Evolutionary conservation across 2,113 vertebrate species (phyloP).

Genomic region (Ptilonorhynchus violaceus): DNA sequence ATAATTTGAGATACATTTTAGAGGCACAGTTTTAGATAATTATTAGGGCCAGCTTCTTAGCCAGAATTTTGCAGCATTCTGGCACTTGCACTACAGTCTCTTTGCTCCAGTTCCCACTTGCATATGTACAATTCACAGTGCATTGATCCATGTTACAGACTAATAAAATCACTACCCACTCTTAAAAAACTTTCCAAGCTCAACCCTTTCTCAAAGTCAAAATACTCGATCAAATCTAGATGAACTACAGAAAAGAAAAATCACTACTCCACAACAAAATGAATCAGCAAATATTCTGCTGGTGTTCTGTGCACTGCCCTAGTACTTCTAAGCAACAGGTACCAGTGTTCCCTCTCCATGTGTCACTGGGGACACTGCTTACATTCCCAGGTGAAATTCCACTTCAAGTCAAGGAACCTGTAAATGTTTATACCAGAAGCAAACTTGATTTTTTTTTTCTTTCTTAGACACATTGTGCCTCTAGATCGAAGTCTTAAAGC

Average conservation of each 20-base stretch:
- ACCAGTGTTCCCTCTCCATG: background rate
- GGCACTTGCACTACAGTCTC: background rate
- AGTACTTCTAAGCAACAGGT: background rate
- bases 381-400: background rate
- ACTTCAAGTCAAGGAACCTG: background rate
- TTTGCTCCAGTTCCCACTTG: background rate
- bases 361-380: background rate
- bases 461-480: background rate
- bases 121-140: background rate
- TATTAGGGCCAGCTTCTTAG: background rate
- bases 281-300: background rate
- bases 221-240: background rate
- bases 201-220: background rate
- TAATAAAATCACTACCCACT: background rate
- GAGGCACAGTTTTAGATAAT: background rate
- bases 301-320: background rate
- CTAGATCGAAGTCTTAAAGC: background rate
- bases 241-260: background rate
- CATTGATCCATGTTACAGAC: background rate
- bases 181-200: background rate
- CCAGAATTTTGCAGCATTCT: background rate
- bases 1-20: background rate
- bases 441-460: background rate
- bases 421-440: background rate
- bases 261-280: background rate